phyloP scores from a whole-genome alignment of 1,140 invertebrate species.

The Cyclina sinensis region DNA sequence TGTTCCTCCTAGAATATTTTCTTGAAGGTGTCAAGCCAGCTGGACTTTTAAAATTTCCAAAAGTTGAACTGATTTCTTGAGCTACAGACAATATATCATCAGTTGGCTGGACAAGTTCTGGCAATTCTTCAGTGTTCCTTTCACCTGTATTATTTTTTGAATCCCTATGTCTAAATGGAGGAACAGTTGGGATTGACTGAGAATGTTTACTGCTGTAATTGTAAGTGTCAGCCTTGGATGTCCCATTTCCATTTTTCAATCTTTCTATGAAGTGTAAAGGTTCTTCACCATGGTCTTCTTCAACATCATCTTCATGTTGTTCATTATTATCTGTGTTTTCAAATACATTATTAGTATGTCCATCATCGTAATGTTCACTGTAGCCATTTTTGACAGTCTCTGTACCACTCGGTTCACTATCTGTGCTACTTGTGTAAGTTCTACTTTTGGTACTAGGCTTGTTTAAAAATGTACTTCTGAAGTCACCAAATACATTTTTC shows the following conservation, averaged over 20 bases:
- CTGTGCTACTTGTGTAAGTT: conserved; percentile 6
- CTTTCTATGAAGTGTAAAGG: conserved; percentile 61
- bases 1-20: background rate
- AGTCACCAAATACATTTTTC: conserved; percentile 4
- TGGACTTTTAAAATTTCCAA: conserved; percentile 51
- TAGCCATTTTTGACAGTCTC: background rate
- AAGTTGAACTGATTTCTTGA: conserved; percentile 51
- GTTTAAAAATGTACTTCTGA: background rate
- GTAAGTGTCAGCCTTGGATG: background rate
- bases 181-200: conserved; percentile 50
- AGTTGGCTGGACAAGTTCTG: conserved; percentile 42
- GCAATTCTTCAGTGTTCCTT: conserved; percentile 15
- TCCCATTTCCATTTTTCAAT: conserved; percentile 46
- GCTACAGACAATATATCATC: conserved; percentile 62
- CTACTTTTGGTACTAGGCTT: conserved; percentile 19
- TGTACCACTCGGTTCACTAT: background rate
- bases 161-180: conserved; percentile 15
- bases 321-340: conserved; percentile 21
- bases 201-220: background rate
- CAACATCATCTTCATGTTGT: conserved; percentile 13
- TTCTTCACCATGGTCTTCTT: conserved; percentile 62
- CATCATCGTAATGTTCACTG: background rate
- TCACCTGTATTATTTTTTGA: background rate
- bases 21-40: background rate
- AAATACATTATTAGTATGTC: background rate